Percentiles rank a stretch among this genome's conserved stretches.
Evolutionary conservation across 2,797 vertebrate species (phyloP).

Genomic region (Buceros bicornis): DNA sequence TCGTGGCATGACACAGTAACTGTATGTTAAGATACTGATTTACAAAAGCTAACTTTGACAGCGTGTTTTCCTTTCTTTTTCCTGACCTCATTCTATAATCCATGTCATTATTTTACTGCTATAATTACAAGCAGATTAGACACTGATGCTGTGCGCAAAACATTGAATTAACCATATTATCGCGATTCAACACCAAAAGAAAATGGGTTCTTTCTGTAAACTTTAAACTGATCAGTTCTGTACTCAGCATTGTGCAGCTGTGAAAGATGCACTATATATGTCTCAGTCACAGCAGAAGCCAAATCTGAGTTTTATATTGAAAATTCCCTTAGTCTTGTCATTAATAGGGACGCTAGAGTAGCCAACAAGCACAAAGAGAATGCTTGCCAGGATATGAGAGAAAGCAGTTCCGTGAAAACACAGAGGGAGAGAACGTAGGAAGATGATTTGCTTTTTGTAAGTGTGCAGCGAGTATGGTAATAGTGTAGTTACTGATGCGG

Average conservation of each 20-base stretch:
- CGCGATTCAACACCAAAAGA: not conserved
- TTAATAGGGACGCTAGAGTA: not conserved
- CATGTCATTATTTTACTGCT: not conserved
- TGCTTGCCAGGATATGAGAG: not conserved
- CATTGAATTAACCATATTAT: not conserved
- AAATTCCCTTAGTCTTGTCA: not conserved
- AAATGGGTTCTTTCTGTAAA: not conserved
- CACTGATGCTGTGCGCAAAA: not conserved
- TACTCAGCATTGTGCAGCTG: not conserved
- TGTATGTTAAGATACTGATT: not conserved
- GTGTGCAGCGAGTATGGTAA: not conserved
- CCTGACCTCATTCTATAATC: not conserved
- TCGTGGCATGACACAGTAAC: not conserved
- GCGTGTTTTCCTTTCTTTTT: not conserved
- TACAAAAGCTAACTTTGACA: not conserved
- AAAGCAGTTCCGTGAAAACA: not conserved
- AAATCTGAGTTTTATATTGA: not conserved
- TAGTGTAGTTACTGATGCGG: not conserved
- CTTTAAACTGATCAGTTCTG: not conserved
- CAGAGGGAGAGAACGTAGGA: not conserved
- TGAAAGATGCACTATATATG: not conserved
- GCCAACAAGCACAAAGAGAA: not conserved
- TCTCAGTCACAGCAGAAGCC: not conserved
- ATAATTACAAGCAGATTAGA: not conserved
- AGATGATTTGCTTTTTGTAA: not conserved